Evolutionary conservation across 2,797 vertebrate species (phyloP), one percentile per base, ranked within the genome.

Genomic region (Esox masquinongy): DNA sequence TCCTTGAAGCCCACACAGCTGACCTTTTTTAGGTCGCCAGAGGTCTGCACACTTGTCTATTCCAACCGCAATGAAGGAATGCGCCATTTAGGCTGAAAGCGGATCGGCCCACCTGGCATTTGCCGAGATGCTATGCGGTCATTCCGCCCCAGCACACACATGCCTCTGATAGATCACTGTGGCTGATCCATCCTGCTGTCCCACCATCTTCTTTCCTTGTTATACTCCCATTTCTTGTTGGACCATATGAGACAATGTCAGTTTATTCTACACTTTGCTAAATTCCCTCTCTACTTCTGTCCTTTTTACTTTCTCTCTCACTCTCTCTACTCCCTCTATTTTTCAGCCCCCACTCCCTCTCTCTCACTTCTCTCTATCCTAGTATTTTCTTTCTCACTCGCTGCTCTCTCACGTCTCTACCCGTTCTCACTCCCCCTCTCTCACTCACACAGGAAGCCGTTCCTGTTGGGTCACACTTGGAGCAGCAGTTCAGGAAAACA

Each of bases 351-450:
- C 47, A n/a, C 47, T 66, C 22, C 73, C 70, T 74, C 66, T 59
- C 61, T 77, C 47, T 74, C 80, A 68, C 61, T 66, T 68, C 77
- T 82, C 26, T 77, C 76, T 51, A 16, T 73, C 79, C 51, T 39
- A 72, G 24, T 67, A 16, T 77, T 31, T 80, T 77, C 72, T 68
- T 7, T 22, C 61, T 66, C 63, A 17, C 22, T 63, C 24, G 6
- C 61, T 63, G 1, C 2, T 61, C 61, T 29, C 26, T 16, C 61
- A 87, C 34, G 69, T 69, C 50, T 4, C 43, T 72, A 17, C 17
- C 53, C n/a, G 81, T 80, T 87, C 90, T 92, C 89, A 88, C 87
- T 88, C 88, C 53, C 8, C n/a, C n/a, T 22, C 29, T 74, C 83
- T 83, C 87, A 81, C 84, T 83, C 87, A 80, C 84, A 83, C 70